Base-by-base conservation (phyloP, 2,797 vertebrate species). In the Fringilla coelebs region DNA sequence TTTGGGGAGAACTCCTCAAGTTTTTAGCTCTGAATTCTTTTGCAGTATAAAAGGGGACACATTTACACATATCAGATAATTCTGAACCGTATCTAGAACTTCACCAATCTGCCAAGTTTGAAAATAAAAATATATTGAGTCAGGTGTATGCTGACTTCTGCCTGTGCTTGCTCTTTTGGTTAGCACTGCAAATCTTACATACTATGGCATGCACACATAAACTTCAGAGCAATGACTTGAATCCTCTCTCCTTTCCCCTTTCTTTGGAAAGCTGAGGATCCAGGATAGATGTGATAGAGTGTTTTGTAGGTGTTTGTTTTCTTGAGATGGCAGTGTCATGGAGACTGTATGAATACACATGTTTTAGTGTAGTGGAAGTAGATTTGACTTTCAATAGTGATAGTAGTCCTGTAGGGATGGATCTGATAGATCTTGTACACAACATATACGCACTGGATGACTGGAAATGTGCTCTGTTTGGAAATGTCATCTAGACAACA, bases 181-280 rank as follows among this genome's bases (percentile, higher is more conserved):
- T 49, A 21, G 34, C 29, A 3, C 15, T 51, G 21, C 21, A 48
- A 29, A 32, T 71, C 7, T 15, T 40, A 15, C 1, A 1, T 54
- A 6, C 12, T 45, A 0, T 43, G 38, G 45, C 0, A 0, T n/a
- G 24, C 1, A 4, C 17, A 26, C 21, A 8, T 24, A 29, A 74
- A 29, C 17, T 19, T 80, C 32, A 60, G 45, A 46, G 63, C 22
- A 83, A 8, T 48, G 5, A 41, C 34, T 43, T 70, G 36, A 76
- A 70, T 87, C 20, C 16, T 51, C 14, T 66, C 25, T 71, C 62
- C 22, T 77, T 70, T 76, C 36, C 41, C 32, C n/a, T 12, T 75
- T 38, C 25, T 49, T 66, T 68, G 40, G n/a, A 66, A 76, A 46
- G 17, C 26, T 89, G 41, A 57, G 45, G 29, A 48, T 60, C 21